Percentiles rank a stretch among this genome's conserved stretches.
Evolutionary conservation across 2,888 invertebrate species (phyloP).

Genomic region (Eupeodes luniger): DNA sequence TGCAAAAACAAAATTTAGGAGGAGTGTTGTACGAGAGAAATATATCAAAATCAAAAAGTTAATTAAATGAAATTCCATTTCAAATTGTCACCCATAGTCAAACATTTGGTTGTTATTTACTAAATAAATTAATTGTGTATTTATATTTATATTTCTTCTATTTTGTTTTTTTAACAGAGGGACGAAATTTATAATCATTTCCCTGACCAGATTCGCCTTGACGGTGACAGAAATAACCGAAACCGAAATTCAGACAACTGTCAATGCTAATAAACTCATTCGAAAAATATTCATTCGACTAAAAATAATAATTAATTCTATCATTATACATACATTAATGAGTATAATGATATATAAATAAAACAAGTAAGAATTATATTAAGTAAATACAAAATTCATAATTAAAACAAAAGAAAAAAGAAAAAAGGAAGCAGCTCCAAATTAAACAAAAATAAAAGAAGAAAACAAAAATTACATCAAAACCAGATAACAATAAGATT

Average conservation of each 20-base stretch:
- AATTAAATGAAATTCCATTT: neutral
- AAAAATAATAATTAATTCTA: slow-evolving; percentile 61
- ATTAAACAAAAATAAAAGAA: slow-evolving; percentile 34
- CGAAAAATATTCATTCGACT: slow-evolving; percentile 60
- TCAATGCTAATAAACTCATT: slow-evolving; percentile 87
- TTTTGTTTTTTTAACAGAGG: slow-evolving; percentile 79
- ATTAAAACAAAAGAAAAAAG: slow-evolving; percentile 29
- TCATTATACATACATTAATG: slow-evolving; percentile 44
- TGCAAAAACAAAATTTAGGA: too few species aligned
- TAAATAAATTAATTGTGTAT: neutral
- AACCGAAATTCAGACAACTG: slow-evolving; percentile 90
- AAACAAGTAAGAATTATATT: slow-evolving; percentile 60
- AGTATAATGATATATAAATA: slow-evolving; percentile 60
- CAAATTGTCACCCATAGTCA: neutral
- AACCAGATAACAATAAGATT: slow-evolving; percentile 19
- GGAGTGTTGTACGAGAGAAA: too few species aligned
- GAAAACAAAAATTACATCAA: slow-evolving; percentile 29
- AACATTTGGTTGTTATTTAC: neutral
- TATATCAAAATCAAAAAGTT: too few species aligned
- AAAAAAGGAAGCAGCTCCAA: slow-evolving; percentile 53
- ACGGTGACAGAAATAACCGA: slow-evolving; percentile 89
- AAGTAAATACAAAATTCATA: slow-evolving; percentile 55
- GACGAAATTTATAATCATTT: slow-evolving; percentile 98
- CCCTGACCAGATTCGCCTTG: slow-evolving; percentile 97
- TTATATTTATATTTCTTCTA: neutral